These are phyloP conservation scores for Meda fulgida DNA, from an alignment of 2,797 vertebrate genomes.

Conservation along the genomic window DNA sequence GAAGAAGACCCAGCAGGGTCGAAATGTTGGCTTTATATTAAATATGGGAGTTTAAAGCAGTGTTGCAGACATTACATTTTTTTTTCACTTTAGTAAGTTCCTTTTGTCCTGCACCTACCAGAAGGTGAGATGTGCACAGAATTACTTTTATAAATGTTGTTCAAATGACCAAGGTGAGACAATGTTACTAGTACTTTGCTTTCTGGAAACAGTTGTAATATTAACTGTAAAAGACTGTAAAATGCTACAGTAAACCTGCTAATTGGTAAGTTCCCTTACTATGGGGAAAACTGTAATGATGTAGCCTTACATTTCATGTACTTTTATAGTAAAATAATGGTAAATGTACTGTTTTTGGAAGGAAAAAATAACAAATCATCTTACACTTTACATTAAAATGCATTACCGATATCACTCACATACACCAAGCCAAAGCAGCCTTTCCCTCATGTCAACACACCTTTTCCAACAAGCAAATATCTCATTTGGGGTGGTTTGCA, in stretches of 20 bases:
- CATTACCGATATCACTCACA: not conserved
- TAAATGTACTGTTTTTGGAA: not conserved
- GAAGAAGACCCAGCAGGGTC: too few species aligned
- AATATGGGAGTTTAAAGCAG: too few species aligned
- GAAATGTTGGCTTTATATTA: too few species aligned
- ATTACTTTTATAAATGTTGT: too few species aligned
- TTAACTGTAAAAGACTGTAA: not conserved
- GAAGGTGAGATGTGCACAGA: too few species aligned
- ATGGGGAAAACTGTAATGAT: not conserved
- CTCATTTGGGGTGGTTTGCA: conserved; percentile 37
- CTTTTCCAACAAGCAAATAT: conserved; percentile 27
- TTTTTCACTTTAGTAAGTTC: too few species aligned
- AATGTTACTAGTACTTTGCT: too few species aligned
- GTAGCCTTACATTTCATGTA: not conserved
- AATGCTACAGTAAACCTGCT: not conserved
- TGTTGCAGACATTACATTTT: too few species aligned
- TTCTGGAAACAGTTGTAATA: too few species aligned
- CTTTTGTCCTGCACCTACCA: too few species aligned
- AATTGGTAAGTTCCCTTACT: not conserved
- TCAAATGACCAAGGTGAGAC: too few species aligned
- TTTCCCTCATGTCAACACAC: conserved; percentile 6
- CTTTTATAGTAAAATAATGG: not conserved
- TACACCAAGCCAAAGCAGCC: not conserved
- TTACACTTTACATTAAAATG: not conserved
- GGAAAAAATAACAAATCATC: not conserved